These are phyloP conservation scores for Ophiothrix spiculata DNA, from an alignment of 35 echinoderm and acorn worm species.

Conservation along the genomic window DNA sequence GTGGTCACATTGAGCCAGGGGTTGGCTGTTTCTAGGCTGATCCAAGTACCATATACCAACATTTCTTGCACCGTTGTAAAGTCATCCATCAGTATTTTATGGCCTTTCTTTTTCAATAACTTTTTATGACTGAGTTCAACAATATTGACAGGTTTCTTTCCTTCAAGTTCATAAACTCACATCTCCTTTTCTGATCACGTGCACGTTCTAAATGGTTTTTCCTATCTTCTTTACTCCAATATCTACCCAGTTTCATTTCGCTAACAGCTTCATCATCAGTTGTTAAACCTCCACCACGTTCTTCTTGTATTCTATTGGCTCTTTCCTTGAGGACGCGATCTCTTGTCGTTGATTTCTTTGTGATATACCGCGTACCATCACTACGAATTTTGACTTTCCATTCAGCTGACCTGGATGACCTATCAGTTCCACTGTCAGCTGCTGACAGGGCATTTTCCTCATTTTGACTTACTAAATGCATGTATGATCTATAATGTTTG, in stretches of 20 bases:
- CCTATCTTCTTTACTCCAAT: slow-evolving; percentile 95
- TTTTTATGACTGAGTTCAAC: slow-evolving; percentile 94
- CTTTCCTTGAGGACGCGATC: slow-evolving; percentile 86
- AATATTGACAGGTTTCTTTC: slow-evolving; percentile 76
- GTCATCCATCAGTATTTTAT: slow-evolving; percentile 82
- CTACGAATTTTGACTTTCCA: slow-evolving; percentile 99
- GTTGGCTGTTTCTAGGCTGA: slow-evolving; percentile 87
- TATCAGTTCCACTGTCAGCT: slow-evolving; percentile 33
- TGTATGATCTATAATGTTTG: slow-evolving; percentile 93
- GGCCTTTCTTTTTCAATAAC: slow-evolving; percentile 84
- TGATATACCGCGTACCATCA: slow-evolving; percentile 97
- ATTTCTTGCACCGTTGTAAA: slow-evolving; percentile 99
- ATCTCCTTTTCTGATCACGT: slow-evolving; percentile 67
- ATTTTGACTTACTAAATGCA: slow-evolving; percentile 92
- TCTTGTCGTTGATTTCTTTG: slow-evolving; percentile 65
- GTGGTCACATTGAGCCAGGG: slow-evolving; percentile 95
- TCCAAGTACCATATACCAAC: slow-evolving; percentile 79
- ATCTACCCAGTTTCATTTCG: slow-evolving; percentile 93
- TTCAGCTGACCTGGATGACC: slow-evolving; percentile 41
- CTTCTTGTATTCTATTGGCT: slow-evolving; percentile 85
- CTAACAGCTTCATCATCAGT: slow-evolving; percentile 98
- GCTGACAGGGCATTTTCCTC: slow-evolving; percentile 65
- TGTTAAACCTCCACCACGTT: slow-evolving; percentile 75
- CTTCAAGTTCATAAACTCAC: slow-evolving; percentile 89
- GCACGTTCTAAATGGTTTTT: slow-evolving; percentile 92